Base-by-base conservation (phyloP, 2,888 invertebrate genomes). In the Volucella inanis region DNA sequence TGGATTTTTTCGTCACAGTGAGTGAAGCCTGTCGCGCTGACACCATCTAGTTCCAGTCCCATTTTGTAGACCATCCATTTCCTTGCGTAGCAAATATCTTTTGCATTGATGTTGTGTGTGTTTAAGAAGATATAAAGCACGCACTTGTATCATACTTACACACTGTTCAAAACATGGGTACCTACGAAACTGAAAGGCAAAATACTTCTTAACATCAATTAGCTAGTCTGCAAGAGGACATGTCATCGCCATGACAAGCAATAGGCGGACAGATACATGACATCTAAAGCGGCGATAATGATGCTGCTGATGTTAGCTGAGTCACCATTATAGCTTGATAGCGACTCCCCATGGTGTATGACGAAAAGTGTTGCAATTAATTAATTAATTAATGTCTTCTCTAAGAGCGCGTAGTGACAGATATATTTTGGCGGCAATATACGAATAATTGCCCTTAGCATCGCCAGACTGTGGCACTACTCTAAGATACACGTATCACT, bases 361-460 rank as follows among this genome's bases (percentile, higher is more conserved):
- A 84, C 64, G 78, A 85, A 77, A 85, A 85, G 80, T 81, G 76
- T 72, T 76, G 76, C 85, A 85, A 76, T 85, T 85, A 85, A 85
- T 76, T 31, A 31, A 31, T 31, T 85, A 80, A 85, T 85, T 85
- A 85, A 81, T 75, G 85, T 85, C 76, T 81, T 71, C 61, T 85
- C 81, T 85, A 76, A 81, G 76, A 76, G 71, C 50, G 67, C 71
- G 61, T 75, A 65, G 54, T 57, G 65, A 71, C 75, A 68, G 75
- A 61, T 65, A 72, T 81, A 67, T 76, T 81, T 67, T 67, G 76
- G 55, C 57, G 57, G 74, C 64, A 55, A 31, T 31, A 31, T 31
- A 31, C 31, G 64, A 79, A 74, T 74, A 79, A 79, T 79, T 74
- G 62, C 74, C 72, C 43, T 55, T 72, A 70, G 70, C 43, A 14